A percentile compares a stretch with the other conserved stretches of the same genome.
These are phyloP conservation scores for Orchestia grillus DNA, from an alignment of 1,140 invertebrate species.

Conservation along the genomic window DNA sequence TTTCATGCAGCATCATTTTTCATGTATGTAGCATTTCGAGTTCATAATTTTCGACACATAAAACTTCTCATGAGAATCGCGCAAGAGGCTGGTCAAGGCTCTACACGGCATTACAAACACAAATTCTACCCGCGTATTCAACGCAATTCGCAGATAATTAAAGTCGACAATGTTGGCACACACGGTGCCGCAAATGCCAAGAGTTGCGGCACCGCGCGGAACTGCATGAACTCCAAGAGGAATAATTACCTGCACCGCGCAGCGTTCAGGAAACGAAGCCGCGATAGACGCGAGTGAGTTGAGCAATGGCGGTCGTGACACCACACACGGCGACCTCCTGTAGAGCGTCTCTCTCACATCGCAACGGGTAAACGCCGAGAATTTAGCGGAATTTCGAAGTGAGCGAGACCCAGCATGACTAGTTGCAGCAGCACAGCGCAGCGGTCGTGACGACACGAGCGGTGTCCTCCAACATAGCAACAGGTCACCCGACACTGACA, in stretches of 20 bases:
- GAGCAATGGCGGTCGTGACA: neutral
- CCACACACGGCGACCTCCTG: neutral
- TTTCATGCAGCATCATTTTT: too few relatives aligned
- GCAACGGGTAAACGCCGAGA: neutral
- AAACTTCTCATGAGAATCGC: too few relatives aligned
- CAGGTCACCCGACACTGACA: neutral
- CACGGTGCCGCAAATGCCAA: neutral
- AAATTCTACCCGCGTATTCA: too few relatives aligned
- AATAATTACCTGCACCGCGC: neutral
- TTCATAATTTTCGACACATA: too few relatives aligned
- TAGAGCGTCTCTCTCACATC: neutral
- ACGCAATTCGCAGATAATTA: neutral
- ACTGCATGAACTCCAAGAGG: neutral
- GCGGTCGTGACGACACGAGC: neutral
- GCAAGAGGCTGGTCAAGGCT: too few relatives aligned
- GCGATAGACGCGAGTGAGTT: neutral
- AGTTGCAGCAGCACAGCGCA: neutral
- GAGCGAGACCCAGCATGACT: neutral
- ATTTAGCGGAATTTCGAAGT: neutral
- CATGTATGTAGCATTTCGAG: too few relatives aligned
- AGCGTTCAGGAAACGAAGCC: neutral
- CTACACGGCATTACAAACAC: too few relatives aligned
- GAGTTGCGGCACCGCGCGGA: neutral
- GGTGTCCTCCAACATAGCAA: neutral
- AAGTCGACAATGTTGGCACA: neutral